Evolutionary conservation across 2,797 vertebrate genomes (phyloP), one percentile per base, ranked within the genome.

Genomic region (Acrossocheilus fasciatus): DNA sequence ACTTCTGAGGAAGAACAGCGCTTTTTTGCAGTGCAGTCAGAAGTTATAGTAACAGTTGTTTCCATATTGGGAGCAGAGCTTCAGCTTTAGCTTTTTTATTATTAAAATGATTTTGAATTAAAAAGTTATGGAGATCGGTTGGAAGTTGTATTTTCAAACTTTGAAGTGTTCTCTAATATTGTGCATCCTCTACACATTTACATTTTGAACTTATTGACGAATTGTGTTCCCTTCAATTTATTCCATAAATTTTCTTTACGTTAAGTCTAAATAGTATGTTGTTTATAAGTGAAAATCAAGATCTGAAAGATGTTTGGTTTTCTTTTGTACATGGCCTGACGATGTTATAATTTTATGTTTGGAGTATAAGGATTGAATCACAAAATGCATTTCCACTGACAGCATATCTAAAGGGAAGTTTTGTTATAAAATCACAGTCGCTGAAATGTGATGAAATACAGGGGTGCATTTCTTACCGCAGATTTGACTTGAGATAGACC

Each of bases 371-470:
- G 15, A 54, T 11, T 68, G 3, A 54, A 52, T 84, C 47, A 68
- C 73, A 47, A 66, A 45, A 77, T 2, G 62, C 36, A 57, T 73
- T 72, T 41, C 23, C 69, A 34, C 2, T 10, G 1, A 57, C 59
- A 64, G 11, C 36, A 1, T 47, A 75, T 77, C 59, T 52, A 7
- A 7, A 78, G 59, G 52, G 36, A 84, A 54, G 39, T 78, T 77
- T 30, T 69, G 45, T 52, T 75, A 20, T 69, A 77, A 62, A 80
- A 69, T 70, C 52, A n/a, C 89, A 91, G 89, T 82, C 89, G 91
- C 89, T 92, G 91, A 93, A 95, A 94, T 93, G 92, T 91, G 91
- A 90, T 91, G 91, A 92, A 92, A 94, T 92, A 36, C 91, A 91
- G 90, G 92, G 83, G 87, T 89, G 91, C 89, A 91, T 87, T 91